These are phyloP conservation scores for Diarsia mendica DNA, from an alignment of 2,888 invertebrate genomes.

Conservation along the genomic window DNA sequence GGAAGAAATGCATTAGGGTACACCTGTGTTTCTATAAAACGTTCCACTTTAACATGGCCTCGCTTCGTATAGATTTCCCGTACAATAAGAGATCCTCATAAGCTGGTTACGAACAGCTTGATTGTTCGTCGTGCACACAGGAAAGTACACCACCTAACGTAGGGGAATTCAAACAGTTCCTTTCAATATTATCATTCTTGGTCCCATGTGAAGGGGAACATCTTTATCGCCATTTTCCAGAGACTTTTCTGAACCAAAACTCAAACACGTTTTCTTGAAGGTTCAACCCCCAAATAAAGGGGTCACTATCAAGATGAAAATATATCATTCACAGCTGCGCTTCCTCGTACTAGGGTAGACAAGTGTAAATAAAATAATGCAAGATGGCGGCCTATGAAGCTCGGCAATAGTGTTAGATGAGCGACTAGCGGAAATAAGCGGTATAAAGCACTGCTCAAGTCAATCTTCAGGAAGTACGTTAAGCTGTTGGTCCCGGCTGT, in stretches of 20 bases:
- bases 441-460: no score
- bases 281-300: constrained; percentile 5
- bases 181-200: neutral
- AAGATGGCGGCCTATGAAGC: neutral
- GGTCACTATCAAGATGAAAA: constrained; percentile 40
- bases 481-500: no score
- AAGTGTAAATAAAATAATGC: constrained; percentile 18
- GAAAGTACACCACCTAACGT: neutral
- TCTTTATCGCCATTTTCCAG: neutral
- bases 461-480: no score
- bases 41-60: no score
- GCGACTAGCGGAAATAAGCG: neutral
- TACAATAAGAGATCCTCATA: no score
- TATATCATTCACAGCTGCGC: constrained; percentile 44
- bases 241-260: neutral
- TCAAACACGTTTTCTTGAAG: constrained; percentile 9
- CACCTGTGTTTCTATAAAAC: constrained; percentile 14
- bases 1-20: constrained; percentile 3
- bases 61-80: no score
- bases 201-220: neutral
- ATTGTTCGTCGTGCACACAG: no score
- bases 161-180: neutral
- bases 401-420: neutral
- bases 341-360: constrained; percentile 20
- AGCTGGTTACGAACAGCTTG: no score